Percentiles rank a stretch among this genome's conserved stretches.
Conservation (phyloP, 2,797 vertebrate species). For the Brachyrhaphis roseni region DNA sequence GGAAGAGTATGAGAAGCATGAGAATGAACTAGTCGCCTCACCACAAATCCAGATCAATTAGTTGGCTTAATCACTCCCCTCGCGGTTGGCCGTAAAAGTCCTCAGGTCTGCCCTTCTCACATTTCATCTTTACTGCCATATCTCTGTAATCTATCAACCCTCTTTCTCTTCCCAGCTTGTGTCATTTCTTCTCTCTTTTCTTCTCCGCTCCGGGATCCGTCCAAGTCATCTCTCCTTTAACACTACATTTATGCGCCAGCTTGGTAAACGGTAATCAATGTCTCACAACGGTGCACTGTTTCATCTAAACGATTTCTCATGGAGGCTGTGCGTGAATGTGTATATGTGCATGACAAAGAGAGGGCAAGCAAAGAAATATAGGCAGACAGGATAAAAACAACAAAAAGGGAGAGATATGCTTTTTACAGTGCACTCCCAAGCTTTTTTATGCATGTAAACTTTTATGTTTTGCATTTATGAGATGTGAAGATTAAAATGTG, state of each 20-base stretch:
- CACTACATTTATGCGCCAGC: constrained; percentile 71
- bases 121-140: constrained; percentile 70
- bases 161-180: constrained; percentile 13
- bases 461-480: constrained; percentile 16
- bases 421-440: constrained; percentile 11
- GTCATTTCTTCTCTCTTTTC: constrained; percentile 12
- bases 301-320: constrained; percentile 72
- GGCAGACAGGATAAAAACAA: not conserved
- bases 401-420: not conserved
- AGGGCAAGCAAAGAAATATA: not conserved
- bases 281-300: constrained; percentile 69
- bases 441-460: constrained; percentile 17
- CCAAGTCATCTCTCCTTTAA: constrained; percentile 57
- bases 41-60: constrained; percentile 70
- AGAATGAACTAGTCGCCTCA: constrained; percentile 42
- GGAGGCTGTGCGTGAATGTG: constrained; percentile 1
- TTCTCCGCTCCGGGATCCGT: constrained; percentile 32
- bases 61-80: constrained; percentile 55
- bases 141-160: constrained; percentile 55
- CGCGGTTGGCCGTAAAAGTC: constrained; percentile 52
- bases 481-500: constrained; percentile 40
- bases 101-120: constrained; percentile 48
- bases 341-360: not conserved
- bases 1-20: constrained; percentile 9
- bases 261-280: constrained; percentile 84